Percentiles rank a stretch among this genome's conserved stretches.
Evolutionary conservation across 1,140 invertebrate genomes (phyloP).

Genomic region (Anagrus nilaparvatae): DNA sequence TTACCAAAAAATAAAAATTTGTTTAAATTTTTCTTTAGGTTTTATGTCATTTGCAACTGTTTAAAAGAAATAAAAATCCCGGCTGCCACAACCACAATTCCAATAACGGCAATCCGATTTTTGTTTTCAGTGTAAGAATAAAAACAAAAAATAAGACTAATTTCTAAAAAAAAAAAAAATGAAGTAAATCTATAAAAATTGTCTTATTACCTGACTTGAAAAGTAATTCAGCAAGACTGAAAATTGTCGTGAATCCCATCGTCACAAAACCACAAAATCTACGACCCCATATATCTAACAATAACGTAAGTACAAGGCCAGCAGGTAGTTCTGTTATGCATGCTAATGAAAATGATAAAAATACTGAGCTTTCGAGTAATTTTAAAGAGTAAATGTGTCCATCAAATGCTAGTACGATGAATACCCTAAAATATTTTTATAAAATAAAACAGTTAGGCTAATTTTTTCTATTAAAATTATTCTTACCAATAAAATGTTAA

Average conservation of each 20-base stretch:
- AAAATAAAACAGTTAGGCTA: neutral
- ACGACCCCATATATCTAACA: constrained; percentile 55
- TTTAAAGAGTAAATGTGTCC: constrained; percentile 57
- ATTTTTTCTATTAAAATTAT: constrained; percentile 2
- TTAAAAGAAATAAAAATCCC: too few relatives aligned
- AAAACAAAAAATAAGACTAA: neutral
- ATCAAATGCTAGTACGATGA: constrained; percentile 54
- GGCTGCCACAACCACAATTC: too few relatives aligned
- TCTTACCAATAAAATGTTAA: constrained; percentile 45
- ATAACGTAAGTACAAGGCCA: constrained; percentile 51
- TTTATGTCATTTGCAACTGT: too few relatives aligned
- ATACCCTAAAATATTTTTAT: constrained; percentile 42
- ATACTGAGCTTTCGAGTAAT: constrained; percentile 53
- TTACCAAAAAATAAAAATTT: too few relatives aligned
- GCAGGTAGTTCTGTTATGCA: constrained; percentile 61
- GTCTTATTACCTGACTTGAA: constrained; percentile 25
- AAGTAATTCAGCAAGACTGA: constrained; percentile 41
- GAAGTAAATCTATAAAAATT: neutral
- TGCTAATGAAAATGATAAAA: constrained; percentile 57
- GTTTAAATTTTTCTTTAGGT: too few relatives aligned
- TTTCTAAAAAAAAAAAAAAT: too few relatives aligned
- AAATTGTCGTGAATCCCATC: constrained; percentile 41
- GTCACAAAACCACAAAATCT: constrained; percentile 49
- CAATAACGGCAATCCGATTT: too few relatives aligned
- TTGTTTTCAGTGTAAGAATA: too few relatives aligned